A percentile compares a stretch with the other conserved stretches of the same genome.
Conservation (phyloP, 2,797 vertebrate genomes). For the Champsocephalus gunnari region DNA sequence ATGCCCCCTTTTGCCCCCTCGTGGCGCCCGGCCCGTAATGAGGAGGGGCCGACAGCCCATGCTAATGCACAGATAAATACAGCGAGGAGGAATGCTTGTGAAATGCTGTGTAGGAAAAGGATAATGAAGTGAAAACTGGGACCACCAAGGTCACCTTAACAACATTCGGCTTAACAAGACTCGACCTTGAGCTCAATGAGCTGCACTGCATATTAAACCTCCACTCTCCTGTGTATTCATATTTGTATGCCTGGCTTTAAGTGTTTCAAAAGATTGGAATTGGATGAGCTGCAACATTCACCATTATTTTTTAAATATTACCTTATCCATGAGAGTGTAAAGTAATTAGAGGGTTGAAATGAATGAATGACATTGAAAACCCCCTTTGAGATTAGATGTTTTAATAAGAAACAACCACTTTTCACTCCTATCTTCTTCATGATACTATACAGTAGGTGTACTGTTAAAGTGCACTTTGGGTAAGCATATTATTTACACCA, state of each 20-base stretch:
- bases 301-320: too few species aligned
- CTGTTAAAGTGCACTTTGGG: neutral
- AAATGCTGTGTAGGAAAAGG: constrained; percentile 6
- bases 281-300: too few species aligned
- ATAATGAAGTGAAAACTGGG: constrained; percentile 16
- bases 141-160: constrained; percentile 30
- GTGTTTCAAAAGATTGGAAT: too few species aligned
- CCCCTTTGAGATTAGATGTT: too few species aligned
- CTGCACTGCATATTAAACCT: constrained; percentile 8
- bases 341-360: too few species aligned
- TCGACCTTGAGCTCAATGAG: constrained; percentile 9
- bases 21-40: too few species aligned
- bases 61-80: constrained; percentile 25
- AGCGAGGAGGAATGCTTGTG: constrained; percentile 7
- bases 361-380: too few species aligned
- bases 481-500: neutral
- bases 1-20: too few species aligned
- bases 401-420: neutral
- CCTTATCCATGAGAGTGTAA: too few species aligned
- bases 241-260: neutral
- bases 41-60: constrained; percentile 21
- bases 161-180: constrained; percentile 11
- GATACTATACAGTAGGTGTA: neutral
- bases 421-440: neutral
- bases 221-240: neutral